phyloP scores from a whole-genome alignment of 2,888 invertebrate species.

The Lissocephala sabroskyi region DNA sequence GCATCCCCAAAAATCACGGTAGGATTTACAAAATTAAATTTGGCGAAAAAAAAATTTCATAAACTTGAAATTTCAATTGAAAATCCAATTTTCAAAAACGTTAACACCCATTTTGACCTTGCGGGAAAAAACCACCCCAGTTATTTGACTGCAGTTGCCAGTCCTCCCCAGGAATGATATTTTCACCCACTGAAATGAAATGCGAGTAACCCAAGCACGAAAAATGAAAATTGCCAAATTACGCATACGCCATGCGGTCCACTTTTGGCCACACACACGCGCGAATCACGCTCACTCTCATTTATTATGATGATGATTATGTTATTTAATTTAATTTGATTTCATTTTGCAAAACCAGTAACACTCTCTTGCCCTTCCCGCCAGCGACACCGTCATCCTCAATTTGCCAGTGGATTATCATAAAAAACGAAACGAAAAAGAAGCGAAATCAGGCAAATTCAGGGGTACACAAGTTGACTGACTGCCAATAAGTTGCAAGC shows the following conservation, averaged over 20 bases:
- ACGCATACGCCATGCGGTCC: slow-evolving; percentile 53
- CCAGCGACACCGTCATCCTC: neutral
- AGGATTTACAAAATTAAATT: no score
- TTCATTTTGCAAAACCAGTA: slow-evolving; percentile 22
- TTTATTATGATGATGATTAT: slow-evolving; percentile 61
- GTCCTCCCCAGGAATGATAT: no score
- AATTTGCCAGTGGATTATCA: neutral
- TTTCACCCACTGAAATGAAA: no score
- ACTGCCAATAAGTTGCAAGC: slow-evolving; percentile 3
- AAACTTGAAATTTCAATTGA: no score
- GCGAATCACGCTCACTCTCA: slow-evolving; percentile 32
- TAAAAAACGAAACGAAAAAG: neutral
- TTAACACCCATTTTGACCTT: no score
- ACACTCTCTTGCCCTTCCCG: neutral
- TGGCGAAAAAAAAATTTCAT: no score
- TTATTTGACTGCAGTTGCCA: no score
- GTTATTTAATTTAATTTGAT: slow-evolving; percentile 65
- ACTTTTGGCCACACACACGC: slow-evolving; percentile 36
- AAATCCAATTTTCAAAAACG: no score
- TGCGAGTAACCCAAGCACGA: no score
- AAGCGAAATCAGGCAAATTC: neutral
- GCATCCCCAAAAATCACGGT: no score
- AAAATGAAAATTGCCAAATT: slow-evolving; percentile 28
- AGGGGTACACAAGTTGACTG: neutral
- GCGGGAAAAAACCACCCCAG: no score